Conservation (phyloP, 2,888 invertebrate genomes). For the Neoascia interrupta region DNA sequence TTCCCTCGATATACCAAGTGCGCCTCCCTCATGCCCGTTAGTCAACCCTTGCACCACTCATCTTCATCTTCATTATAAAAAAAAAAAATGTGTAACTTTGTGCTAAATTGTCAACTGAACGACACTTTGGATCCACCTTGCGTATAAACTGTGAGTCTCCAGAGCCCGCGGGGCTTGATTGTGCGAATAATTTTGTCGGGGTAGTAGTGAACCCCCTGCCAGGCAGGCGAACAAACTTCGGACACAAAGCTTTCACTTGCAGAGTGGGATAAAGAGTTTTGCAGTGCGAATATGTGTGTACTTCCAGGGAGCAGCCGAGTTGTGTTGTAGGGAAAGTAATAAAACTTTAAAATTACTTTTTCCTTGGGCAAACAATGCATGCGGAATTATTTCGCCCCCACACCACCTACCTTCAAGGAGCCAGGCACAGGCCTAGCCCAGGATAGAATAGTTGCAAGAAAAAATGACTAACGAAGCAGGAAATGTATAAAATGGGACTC, state of each 20-base stretch:
- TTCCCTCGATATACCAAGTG: constrained; percentile 2
- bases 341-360: constrained; percentile 69
- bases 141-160: not conserved
- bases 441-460: constrained; percentile 22
- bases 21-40: not conserved
- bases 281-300: constrained; percentile 29
- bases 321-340: constrained; percentile 65
- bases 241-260: constrained; percentile 56
- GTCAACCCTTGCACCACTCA: constrained; percentile 24
- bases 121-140: constrained; percentile 61
- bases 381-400: constrained; percentile 38
- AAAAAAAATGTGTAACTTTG: constrained; percentile 41
- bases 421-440: constrained; percentile 32
- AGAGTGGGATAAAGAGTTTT: constrained; percentile 51
- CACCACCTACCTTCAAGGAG: not conserved
- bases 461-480: constrained; percentile 21
- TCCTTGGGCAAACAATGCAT: constrained; percentile 63
- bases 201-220: constrained; percentile 8
- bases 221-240: constrained; percentile 5
- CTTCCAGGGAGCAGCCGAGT: constrained; percentile 14
- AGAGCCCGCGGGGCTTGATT: constrained; percentile 53
- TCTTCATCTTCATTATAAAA: constrained; percentile 28
- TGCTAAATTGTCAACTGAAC: constrained; percentile 61
- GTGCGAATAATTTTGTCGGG: constrained; percentile 61
- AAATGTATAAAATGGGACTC: constrained; percentile 1